phyloP scores from a whole-genome alignment of 2,797 vertebrate species.

The Platyrinchus mystaceus region DNA sequence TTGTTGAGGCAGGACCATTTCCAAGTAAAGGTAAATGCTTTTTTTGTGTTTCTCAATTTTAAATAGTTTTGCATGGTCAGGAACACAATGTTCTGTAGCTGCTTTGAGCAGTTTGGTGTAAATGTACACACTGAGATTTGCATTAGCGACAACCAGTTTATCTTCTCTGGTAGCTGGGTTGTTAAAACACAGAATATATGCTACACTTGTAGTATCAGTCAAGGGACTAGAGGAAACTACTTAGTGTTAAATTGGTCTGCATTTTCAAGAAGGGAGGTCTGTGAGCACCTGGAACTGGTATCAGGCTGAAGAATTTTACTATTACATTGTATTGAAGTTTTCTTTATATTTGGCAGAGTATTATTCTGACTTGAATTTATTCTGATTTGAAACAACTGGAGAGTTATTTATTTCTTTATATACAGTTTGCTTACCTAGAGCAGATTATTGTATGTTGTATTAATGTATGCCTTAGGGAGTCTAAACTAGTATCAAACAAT shows the following conservation, averaged over 20 bases:
- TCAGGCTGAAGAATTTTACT: not conserved
- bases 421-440: not conserved
- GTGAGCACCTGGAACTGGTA: not conserved
- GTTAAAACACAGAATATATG: not conserved
- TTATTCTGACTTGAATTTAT: not conserved
- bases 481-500: not conserved
- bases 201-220: not conserved
- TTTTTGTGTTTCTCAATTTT: not conserved
- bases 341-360: not conserved
- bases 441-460: not conserved
- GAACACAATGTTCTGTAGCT: not conserved
- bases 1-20: slow-evolving; percentile 83
- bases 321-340: not conserved
- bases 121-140: not conserved
- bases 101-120: not conserved
- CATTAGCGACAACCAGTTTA: not conserved
- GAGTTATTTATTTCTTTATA: not conserved
- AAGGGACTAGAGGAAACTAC: not conserved
- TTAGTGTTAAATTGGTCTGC: not conserved
- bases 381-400: not conserved
- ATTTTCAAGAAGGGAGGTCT: not conserved
- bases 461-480: not conserved
- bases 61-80: not conserved
- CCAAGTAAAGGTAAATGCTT: slow-evolving; percentile 77
- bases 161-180: not conserved